These are phyloP conservation scores for Lepidurus couesii DNA, from an alignment of 1,140 invertebrate genomes.

Conservation along the genomic window DNA sequence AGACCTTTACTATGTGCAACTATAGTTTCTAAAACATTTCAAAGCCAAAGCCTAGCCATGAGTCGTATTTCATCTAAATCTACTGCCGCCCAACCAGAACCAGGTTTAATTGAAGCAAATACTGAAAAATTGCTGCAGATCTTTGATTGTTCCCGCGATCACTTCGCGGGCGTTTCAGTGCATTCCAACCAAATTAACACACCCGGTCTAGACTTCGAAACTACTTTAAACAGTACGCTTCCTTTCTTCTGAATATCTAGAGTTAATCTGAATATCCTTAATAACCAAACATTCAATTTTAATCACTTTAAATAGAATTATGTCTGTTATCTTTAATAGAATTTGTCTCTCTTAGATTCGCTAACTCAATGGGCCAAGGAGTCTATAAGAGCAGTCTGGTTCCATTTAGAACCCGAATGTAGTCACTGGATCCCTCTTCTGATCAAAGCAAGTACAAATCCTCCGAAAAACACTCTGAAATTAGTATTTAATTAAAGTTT, in stretches of 20 bases:
- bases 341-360: constrained; percentile 56
- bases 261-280: constrained; percentile 3
- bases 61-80: neutral
- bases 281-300: constrained; percentile 34
- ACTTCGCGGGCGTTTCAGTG: neutral
- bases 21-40: neutral
- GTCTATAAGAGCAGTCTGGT: constrained; percentile 72
- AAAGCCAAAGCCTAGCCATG: neutral
- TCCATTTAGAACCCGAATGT: constrained; percentile 63
- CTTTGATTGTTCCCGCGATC: neutral
- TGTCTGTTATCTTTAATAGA: constrained; percentile 26
- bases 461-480: neutral
- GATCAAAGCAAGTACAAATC: constrained; percentile 53
- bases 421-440: constrained; percentile 70
- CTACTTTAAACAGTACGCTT: neutral
- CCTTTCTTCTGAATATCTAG: neutral
- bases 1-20: neutral
- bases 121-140: neutral
- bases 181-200: neutral
- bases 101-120: neutral
- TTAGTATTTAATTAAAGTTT: neutral
- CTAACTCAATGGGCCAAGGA: constrained; percentile 60
- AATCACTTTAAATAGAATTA: constrained; percentile 28
- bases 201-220: neutral
- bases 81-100: neutral